These are phyloP conservation scores for Maniola hyperantus DNA, from an alignment of 2,888 invertebrate species.

Conservation along the genomic window DNA sequence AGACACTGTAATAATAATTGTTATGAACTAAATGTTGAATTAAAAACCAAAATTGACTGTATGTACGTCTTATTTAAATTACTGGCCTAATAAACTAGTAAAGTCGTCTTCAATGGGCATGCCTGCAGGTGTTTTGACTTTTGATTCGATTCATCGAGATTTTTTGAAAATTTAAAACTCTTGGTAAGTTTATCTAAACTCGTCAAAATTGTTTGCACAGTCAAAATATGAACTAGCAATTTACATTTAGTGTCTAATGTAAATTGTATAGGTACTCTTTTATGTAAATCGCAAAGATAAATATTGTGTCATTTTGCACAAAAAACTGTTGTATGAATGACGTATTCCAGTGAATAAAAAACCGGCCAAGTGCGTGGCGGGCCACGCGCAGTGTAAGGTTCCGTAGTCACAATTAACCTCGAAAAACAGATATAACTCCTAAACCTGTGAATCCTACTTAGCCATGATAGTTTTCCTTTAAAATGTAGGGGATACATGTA, in stretches of 20 bases:
- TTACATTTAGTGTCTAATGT: background rate
- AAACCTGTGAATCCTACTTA: no score
- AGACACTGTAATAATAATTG: no score
- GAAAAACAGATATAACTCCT: no score
- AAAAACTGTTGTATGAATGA: background rate
- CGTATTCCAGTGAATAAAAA: background rate
- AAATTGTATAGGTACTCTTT: background rate
- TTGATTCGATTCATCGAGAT: background rate
- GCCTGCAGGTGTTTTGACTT: background rate
- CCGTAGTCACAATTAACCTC: no score
- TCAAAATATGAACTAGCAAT: background rate
- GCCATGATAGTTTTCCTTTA: no score
- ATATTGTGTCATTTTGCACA: conserved; percentile 1
- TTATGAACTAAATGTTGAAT: no score
- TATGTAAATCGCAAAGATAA: conserved; percentile 4
- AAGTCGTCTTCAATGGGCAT: background rate
- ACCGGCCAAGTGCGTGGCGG: no score
- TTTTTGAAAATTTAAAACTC: background rate
- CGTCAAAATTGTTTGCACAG: background rate
- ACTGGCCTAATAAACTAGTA: background rate
- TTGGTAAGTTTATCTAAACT: background rate
- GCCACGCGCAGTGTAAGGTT: no score
- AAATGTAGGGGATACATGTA: no score
- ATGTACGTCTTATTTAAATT: no score
- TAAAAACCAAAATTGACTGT: no score